phyloP scores from a whole-genome alignment of 1,140 invertebrate species.

The Galleria mellonella region DNA sequence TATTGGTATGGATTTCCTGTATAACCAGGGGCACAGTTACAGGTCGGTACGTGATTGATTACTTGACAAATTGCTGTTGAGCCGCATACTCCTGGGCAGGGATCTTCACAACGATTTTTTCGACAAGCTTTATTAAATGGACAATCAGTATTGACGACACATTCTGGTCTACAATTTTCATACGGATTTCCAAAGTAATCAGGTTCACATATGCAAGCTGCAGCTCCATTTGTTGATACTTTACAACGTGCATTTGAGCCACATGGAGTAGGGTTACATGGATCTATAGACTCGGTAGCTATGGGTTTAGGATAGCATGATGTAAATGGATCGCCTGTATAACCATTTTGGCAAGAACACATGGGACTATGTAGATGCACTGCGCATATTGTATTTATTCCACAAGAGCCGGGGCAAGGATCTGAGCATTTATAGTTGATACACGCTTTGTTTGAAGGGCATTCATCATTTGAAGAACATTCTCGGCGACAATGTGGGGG shows the following conservation, averaged over 20 bases:
- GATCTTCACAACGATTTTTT: constrained; percentile 80
- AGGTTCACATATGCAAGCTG: constrained; percentile 78
- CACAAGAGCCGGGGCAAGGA: constrained; percentile 83
- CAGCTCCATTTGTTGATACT: constrained; percentile 74
- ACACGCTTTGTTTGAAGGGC: constrained; percentile 80
- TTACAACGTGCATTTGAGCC: constrained; percentile 78
- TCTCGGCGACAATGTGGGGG: constrained; percentile 83
- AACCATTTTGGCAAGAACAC: constrained; percentile 79
- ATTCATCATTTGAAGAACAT: constrained; percentile 83
- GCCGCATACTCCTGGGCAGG: constrained; percentile 81
- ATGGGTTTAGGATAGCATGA: constrained; percentile 49
- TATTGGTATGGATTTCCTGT: constrained; percentile 81
- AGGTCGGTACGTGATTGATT: constrained; percentile 80
- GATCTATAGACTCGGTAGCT: constrained; percentile 50
- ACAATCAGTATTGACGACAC: constrained; percentile 80
- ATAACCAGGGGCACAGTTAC: constrained; percentile 81
- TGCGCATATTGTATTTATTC: constrained; percentile 77
- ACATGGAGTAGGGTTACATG: constrained; percentile 81
- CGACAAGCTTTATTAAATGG: constrained; percentile 77
- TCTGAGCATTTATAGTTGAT: constrained; percentile 82
- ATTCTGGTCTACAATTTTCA: constrained; percentile 80
- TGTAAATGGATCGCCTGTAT: constrained; percentile 63
- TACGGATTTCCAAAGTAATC: constrained; percentile 80
- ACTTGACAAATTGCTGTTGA: constrained; percentile 80
- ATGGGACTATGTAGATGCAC: constrained; percentile 85